Percentiles rank a stretch among this genome's conserved stretches.
These are phyloP conservation scores for Macrotrachela quadricornifera DNA, from an alignment of 1,140 invertebrate genomes.

Conservation along the genomic window DNA sequence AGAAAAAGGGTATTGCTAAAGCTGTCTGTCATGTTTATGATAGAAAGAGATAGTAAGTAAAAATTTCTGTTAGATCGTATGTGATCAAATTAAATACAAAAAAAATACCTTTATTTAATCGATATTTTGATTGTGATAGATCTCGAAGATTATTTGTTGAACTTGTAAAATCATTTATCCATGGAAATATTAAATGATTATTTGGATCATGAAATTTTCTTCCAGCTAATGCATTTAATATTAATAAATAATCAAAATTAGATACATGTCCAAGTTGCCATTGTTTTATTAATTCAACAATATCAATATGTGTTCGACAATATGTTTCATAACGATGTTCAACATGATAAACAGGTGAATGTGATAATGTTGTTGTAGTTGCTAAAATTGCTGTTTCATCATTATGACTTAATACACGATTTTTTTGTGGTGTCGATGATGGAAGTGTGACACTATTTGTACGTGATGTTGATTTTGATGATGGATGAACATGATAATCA, in stretches of 20 bases:
- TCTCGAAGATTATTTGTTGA: conserved; percentile 58
- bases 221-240: conserved; percentile 48
- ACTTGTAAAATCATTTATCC: conserved; percentile 76
- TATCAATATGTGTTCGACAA: conserved; percentile 12
- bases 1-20: too few species aligned
- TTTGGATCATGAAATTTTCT: conserved; percentile 55
- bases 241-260: conserved; percentile 75
- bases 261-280: conserved; percentile 63
- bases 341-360: neutral
- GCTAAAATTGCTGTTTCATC: too few species aligned
- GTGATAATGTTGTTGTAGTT: neutral
- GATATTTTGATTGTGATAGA: conserved; percentile 75
- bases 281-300: conserved; percentile 24
- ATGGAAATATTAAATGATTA: conserved; percentile 82
- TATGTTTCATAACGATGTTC: neutral
- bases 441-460: neutral
- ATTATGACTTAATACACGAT: neutral
- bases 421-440: neutral
- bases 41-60: too few species aligned
- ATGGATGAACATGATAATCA: neutral
- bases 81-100: too few species aligned
- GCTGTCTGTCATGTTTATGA: too few species aligned
- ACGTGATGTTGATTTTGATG: neutral
- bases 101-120: conserved; percentile 85
- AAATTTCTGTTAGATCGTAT: too few species aligned